Percentiles rank a stretch among this genome's conserved stretches.
Evolutionary conservation across 2,113 vertebrate species (phyloP).

Genomic region (Aleadryas rufinucha): DNA sequence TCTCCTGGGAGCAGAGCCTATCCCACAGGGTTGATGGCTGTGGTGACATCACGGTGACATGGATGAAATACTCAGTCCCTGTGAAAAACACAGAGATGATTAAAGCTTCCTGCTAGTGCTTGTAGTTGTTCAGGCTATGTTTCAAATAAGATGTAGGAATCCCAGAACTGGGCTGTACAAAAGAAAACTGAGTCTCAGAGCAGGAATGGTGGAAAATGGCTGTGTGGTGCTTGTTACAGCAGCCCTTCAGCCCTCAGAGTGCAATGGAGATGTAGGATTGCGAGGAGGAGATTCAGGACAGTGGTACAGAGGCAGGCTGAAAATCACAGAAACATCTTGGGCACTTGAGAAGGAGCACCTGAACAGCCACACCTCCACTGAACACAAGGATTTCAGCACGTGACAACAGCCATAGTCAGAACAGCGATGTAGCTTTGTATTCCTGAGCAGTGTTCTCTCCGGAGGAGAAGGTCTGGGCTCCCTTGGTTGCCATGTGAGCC

Average conservation of each 20-base stretch:
- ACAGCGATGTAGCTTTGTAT: neutral
- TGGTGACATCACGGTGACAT: accelerated
- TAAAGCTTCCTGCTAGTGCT: neutral
- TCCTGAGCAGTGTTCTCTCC: neutral
- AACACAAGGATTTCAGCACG: neutral
- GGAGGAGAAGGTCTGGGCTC: neutral
- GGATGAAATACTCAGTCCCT: neutral
- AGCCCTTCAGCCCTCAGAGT: neutral
- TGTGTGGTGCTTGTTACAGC: neutral
- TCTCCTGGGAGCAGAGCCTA: neutral
- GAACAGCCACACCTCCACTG: neutral
- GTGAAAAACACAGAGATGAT: neutral
- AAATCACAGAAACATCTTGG: neutral
- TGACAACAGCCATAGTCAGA: neutral
- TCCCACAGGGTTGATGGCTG: accelerated
- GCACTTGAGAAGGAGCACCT: neutral
- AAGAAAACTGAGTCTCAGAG: neutral
- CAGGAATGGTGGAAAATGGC: neutral
- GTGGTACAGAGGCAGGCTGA: neutral
- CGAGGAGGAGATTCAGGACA: neutral
- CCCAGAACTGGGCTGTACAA: accelerated
- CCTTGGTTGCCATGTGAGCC: neutral
- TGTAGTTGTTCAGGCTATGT: neutral
- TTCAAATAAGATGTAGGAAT: neutral
- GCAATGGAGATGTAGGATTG: neutral